Evolutionary conservation across 1,140 invertebrate genomes (phyloP).

Genomic region (Drosophila auraria): DNA sequence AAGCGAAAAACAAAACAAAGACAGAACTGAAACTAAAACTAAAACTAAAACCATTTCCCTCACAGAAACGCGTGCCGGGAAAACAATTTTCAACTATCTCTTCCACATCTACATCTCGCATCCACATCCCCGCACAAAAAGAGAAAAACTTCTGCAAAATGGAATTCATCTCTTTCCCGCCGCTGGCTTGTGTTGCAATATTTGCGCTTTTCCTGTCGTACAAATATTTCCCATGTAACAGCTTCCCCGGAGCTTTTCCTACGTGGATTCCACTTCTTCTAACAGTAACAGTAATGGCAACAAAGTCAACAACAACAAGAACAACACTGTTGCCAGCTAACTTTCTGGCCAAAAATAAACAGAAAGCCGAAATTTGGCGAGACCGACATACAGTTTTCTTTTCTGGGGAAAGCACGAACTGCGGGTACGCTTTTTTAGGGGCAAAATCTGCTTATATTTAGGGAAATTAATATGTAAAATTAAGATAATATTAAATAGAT

Average conservation of each 20-base stretch:
- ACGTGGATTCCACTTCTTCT: constrained; percentile 40
- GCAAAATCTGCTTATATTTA: background rate
- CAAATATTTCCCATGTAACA: constrained; percentile 79
- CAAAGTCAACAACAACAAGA: constrained; percentile 26
- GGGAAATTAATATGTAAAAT: background rate
- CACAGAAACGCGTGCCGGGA: constrained; percentile 54
- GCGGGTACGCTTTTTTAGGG: background rate
- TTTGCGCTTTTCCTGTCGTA: constrained; percentile 79
- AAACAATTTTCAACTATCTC: constrained; percentile 73
- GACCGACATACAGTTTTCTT: background rate
- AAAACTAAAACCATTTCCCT: constrained; percentile 62
- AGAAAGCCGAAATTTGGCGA: constrained; percentile 36
- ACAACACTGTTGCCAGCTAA: constrained; percentile 65
- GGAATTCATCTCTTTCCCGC: constrained; percentile 41
- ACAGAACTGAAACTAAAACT: constrained; percentile 16
- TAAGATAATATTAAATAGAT: too few species aligned
- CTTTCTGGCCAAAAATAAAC: constrained; percentile 65
- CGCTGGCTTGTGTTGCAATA: constrained; percentile 51
- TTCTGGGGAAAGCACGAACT: background rate
- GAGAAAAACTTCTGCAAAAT: constrained; percentile 38
- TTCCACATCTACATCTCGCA: constrained; percentile 19
- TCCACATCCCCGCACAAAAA: constrained; percentile 15
- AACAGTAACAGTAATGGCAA: constrained; percentile 31
- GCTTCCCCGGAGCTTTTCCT: constrained; percentile 56
- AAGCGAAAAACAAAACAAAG: constrained; percentile 10